Evolutionary conservation across 2,797 vertebrate genomes (phyloP).

Genomic region (Microctenopoma steveboyesi): DNA sequence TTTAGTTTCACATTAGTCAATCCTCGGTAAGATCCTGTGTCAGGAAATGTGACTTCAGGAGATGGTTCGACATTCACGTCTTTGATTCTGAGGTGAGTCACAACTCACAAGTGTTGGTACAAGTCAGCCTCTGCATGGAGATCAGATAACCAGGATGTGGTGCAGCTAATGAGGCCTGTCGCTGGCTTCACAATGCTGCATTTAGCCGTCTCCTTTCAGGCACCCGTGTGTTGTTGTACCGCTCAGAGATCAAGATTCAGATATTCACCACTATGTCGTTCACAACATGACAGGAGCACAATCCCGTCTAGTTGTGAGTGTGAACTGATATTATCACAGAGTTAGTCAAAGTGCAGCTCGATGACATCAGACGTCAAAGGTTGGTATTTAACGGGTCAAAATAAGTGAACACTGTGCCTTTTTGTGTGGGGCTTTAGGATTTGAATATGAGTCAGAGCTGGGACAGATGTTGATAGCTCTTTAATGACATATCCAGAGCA

Average conservation of each 20-base stretch:
- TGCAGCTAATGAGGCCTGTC: conserved; percentile 71
- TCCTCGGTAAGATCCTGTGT: conserved; percentile 26
- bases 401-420: conserved; percentile 25
- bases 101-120: conserved; percentile 34
- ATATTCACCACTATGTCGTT: conserved; percentile 53
- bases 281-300: conserved; percentile 51
- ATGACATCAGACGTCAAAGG: conserved; percentile 13
- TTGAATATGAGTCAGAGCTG: background rate
- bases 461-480: background rate
- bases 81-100: conserved; percentile 70
- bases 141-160: conserved; percentile 74
- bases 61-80: conserved; percentile 48
- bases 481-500: background rate
- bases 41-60: conserved; percentile 37
- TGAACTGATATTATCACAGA: conserved; percentile 23
- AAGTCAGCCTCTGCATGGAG: conserved; percentile 46
- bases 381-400: conserved; percentile 27
- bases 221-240: conserved; percentile 43
- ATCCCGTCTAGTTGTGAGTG: conserved; percentile 37
- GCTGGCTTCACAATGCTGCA: conserved; percentile 59
- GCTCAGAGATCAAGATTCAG: conserved; percentile 67
- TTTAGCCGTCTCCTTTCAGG: conserved; percentile 54
- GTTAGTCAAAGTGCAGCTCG: conserved; percentile 30
- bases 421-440: background rate
- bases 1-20: conserved; percentile 40